Percentiles rank a stretch among this genome's conserved stretches.
phyloP scores from a whole-genome alignment of 2,113 vertebrate genomes.

The Elephas maximus region DNA sequence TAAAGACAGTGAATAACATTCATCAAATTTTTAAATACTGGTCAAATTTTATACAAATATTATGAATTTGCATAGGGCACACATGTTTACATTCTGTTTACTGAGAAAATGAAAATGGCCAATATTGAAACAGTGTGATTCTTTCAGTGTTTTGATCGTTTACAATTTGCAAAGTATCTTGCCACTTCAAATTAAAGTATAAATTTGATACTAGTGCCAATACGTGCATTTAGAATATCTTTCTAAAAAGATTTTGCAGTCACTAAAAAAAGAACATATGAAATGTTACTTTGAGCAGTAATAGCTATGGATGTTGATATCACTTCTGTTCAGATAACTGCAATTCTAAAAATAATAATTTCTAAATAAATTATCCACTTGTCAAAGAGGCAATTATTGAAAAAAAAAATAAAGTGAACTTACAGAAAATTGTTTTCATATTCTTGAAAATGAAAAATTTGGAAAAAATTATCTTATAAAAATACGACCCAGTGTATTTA shows the following conservation, averaged over 20 bases:
- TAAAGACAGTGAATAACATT: neutral
- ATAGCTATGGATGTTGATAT: neutral
- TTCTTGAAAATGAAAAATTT: neutral
- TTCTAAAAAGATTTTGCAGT: neutral
- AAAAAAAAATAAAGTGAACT: neutral
- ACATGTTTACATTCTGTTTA: neutral
- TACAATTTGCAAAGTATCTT: neutral
- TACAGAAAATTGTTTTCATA: neutral
- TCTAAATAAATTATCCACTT: neutral
- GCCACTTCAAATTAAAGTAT: constrained; percentile 12
- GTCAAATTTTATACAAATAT: neutral
- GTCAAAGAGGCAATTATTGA: neutral
- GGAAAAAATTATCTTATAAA: neutral
- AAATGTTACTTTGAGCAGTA: constrained; percentile 6
- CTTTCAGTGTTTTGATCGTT: neutral
- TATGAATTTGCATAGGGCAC: neutral
- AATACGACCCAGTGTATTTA: neutral
- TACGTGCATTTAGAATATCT: neutral
- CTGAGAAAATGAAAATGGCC: neutral
- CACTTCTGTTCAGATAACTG: constrained; percentile 32
- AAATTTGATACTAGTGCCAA: neutral
- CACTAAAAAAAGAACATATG: neutral
- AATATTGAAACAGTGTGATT: neutral
- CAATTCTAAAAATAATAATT: neutral
- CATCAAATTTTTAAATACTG: neutral